These are phyloP conservation scores for Polymixis flavicincta DNA, from an alignment of 2,888 invertebrate species.

Conservation along the genomic window DNA sequence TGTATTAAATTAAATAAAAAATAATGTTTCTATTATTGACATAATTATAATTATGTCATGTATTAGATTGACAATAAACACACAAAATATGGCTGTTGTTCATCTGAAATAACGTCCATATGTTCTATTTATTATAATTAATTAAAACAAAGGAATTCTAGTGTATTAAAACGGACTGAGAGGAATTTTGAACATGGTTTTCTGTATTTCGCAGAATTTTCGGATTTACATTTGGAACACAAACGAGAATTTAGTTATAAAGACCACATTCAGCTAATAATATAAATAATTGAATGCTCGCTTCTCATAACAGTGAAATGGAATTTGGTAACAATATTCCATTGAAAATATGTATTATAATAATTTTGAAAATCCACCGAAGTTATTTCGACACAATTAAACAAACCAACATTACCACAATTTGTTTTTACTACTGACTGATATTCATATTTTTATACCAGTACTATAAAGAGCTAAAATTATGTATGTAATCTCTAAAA, in stretches of 20 bases:
- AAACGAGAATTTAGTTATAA: not conserved
- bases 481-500: not conserved
- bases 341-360: not conserved
- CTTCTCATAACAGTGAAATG: not conserved
- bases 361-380: not conserved
- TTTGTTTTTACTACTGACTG: not conserved
- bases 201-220: not conserved
- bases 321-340: not conserved
- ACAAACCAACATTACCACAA: not conserved
- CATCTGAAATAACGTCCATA: not conserved
- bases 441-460: not conserved
- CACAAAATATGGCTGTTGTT: not conserved
- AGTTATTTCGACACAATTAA: not conserved
- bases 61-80: not conserved
- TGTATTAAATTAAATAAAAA: not conserved
- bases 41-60: too few relatives aligned
- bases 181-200: not conserved
- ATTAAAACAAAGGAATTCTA: not conserved
- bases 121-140: too few relatives aligned
- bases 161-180: not conserved
- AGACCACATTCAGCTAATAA: not conserved
- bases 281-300: not conserved
- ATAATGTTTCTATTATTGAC: too few relatives aligned
- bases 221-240: not conserved
- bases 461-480: not conserved